Evolutionary conservation across 2,113 vertebrate genomes (phyloP), one percentile per base, ranked within the genome.

Genomic region (Scartelaos histophorus): DNA sequence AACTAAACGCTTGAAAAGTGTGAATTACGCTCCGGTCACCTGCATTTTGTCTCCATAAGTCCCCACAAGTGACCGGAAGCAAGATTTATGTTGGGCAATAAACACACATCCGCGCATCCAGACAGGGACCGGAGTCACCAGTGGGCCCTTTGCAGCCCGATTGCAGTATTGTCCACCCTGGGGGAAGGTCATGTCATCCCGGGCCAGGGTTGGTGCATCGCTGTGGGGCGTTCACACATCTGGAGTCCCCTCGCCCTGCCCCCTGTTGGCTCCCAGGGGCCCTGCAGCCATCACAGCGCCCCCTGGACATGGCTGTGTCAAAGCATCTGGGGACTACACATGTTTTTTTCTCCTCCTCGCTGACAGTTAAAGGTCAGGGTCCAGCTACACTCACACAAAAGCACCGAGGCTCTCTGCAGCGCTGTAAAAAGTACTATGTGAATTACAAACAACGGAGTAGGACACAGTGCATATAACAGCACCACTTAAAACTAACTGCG

Each of bases 181-280:
- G 79, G 61, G 91, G 89, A 56, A 92, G 89, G 88, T 91, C 89
- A 82, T 85, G 83, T 89, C 86, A 85, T 73, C 76, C 66, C 60
- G 61, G 86, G 78, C 85, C 82, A 82, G 16, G 46, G 87, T 81
- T 86, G 87, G 88, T 71, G 71, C 82, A 86, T 86, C 13, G 78
- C 90, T 86, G n/a, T 58, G 61, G 87, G 90, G 73, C 35, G 43
- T 89, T 92, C 88, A 89, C 91, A 92, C 91, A 92, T 92, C 89
- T 91, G 88, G 88, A 88, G 71, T 73, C 79, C 61, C 76, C 70
- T 80, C 35, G 13, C 81, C 86, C 82, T 76, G 82, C 78, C 85
- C 86, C 89, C 82, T 82, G 66, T 85, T 81, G 87, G 68, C 65
- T 84, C 78, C 89, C 80, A 86, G 22, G 79, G 87, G 89, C 84